Conservation (phyloP, 2,113 vertebrate genomes). For the Erpornis zantholeuca region DNA sequence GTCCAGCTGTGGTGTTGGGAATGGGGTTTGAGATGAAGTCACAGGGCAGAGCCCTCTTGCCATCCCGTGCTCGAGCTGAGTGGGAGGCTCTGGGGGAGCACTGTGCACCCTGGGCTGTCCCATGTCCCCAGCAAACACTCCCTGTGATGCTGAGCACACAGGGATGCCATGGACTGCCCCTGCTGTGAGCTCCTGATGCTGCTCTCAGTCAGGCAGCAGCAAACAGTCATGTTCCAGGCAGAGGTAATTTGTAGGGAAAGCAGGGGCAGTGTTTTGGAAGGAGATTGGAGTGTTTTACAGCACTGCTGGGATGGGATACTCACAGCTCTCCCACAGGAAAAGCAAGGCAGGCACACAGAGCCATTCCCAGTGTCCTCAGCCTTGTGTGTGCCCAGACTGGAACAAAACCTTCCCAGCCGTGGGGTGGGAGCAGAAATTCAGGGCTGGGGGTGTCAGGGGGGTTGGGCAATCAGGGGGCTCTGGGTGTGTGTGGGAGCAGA, state of each 20-base stretch:
- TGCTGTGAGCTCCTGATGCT: not conserved
- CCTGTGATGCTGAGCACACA: not conserved
- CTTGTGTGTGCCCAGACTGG: accelerated
- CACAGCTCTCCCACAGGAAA: accelerated
- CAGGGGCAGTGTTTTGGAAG: not conserved
- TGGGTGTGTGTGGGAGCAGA: too few relatives aligned
- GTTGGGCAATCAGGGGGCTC: not conserved
- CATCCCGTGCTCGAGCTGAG: not conserved
- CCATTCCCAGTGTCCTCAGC: not conserved
- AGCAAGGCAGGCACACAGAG: not conserved
- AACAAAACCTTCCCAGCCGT: not conserved
- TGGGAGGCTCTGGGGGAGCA: not conserved
- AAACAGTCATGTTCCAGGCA: not conserved
- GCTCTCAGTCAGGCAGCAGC: not conserved
- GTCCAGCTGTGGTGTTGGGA: not conserved
- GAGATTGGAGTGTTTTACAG: not conserved
- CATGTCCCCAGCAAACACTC: not conserved
- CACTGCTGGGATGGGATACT: not conserved
- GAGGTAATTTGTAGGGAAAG: not conserved
- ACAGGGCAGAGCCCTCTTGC: accelerated
- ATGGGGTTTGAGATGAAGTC: not conserved
- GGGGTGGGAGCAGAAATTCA: not conserved
- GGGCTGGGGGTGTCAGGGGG: not conserved
- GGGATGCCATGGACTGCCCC: not conserved
- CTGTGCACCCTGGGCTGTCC: not conserved